These are phyloP conservation scores for Opisthocomus hoazin DNA, from an alignment of 2,113 vertebrate species.

Conservation along the genomic window DNA sequence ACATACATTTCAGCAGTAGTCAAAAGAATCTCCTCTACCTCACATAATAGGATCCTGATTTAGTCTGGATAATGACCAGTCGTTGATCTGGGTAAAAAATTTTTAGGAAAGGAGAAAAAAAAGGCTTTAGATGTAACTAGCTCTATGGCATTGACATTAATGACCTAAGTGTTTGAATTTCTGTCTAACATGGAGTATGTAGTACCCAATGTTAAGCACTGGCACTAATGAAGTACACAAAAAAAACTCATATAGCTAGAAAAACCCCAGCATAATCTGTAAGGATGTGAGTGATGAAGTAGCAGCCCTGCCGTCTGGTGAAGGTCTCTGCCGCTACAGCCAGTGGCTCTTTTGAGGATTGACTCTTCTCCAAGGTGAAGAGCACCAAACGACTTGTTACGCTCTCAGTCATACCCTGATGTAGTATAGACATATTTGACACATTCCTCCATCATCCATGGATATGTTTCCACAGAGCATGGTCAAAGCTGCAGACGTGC, in stretches of 20 bases:
- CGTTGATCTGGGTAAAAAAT: conserved; percentile 21
- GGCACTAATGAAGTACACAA: neutral
- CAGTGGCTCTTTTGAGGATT: neutral
- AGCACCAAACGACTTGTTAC: neutral
- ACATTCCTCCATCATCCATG: neutral
- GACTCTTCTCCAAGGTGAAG: neutral
- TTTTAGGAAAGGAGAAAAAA: neutral
- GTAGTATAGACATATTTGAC: neutral
- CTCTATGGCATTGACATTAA: neutral
- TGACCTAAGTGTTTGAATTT: neutral
- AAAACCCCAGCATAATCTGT: neutral
- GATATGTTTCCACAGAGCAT: neutral
- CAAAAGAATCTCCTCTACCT: conserved; percentile 16
- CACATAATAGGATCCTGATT: conserved; percentile 28
- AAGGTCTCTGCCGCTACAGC: neutral
- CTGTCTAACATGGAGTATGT: neutral
- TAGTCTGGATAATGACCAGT: conserved; percentile 30
- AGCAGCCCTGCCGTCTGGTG: neutral
- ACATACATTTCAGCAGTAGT: conserved; percentile 28
- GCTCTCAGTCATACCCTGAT: neutral
- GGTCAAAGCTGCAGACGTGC: fast-evolving
- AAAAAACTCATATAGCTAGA: neutral
- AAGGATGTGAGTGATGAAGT: neutral
- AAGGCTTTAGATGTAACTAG: neutral
- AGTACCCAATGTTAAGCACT: neutral